These are phyloP conservation scores for Apantesis nais DNA, from an alignment of 2,888 invertebrate genomes.

Conservation along the genomic window DNA sequence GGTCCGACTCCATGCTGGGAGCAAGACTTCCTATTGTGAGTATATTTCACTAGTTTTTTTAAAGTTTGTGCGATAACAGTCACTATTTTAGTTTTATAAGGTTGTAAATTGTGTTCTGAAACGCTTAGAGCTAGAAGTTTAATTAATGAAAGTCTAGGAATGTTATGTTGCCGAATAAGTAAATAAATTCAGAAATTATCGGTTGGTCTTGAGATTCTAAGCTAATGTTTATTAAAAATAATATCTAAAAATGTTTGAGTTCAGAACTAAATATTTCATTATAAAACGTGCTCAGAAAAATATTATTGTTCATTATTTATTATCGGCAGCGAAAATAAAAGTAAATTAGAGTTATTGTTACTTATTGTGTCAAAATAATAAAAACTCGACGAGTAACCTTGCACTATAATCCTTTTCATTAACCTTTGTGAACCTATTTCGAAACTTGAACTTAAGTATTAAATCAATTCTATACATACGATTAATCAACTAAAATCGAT, in stretches of 20 bases:
- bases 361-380: neutral
- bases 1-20: conserved; percentile 98
- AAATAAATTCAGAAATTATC: conserved; percentile 1
- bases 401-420: neutral
- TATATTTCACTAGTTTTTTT: conserved; percentile 69
- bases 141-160: conserved; percentile 24
- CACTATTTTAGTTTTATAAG: conserved; percentile 15
- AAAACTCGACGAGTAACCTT: neutral
- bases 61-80: conserved; percentile 22
- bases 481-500: too few species aligned
- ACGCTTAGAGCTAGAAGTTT: conserved; percentile 10
- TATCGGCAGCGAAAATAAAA: neutral
- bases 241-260: neutral
- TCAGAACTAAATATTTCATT: neutral
- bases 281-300: neutral
- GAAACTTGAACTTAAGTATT: neutral
- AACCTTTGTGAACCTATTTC: neutral
- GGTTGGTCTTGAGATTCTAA: conserved; percentile 5
- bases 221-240: conserved; percentile 1
- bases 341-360: neutral
- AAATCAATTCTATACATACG: neutral
- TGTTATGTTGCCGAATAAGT: conserved; percentile 1
- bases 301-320: neutral
- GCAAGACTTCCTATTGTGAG: conserved; percentile 99
- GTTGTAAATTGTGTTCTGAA: conserved; percentile 19